Percentiles rank a stretch among this genome's conserved stretches.
phyloP scores from a whole-genome alignment of 2,113 vertebrate species.

The Falco punctatus region DNA sequence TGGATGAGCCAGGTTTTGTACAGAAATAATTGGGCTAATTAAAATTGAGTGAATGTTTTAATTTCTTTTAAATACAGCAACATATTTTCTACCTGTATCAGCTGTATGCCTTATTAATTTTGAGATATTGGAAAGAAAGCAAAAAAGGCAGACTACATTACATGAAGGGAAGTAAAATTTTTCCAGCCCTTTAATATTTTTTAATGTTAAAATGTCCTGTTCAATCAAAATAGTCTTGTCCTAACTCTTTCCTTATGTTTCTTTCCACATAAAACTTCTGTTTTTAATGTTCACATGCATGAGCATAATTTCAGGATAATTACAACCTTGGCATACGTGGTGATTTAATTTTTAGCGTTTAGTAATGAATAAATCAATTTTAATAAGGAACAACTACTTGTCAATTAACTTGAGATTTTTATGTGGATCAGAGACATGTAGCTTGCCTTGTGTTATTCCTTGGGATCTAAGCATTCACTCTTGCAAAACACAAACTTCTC shows the following conservation, averaged over 20 bases:
- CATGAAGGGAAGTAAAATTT: not conserved
- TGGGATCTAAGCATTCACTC: not conserved
- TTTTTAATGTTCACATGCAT: not conserved
- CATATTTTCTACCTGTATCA: slow-evolving; percentile 19
- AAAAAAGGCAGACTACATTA: not conserved
- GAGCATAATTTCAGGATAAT: not conserved
- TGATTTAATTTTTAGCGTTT: not conserved
- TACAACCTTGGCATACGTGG: not conserved
- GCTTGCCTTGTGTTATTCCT: not conserved
- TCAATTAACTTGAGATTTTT: not conserved
- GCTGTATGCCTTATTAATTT: not conserved
- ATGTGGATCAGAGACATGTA: not conserved
- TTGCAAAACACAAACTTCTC: not conserved
- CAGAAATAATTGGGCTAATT: slow-evolving; percentile 58
- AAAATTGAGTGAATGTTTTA: slow-evolving; percentile 48
- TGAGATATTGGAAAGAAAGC: not conserved
- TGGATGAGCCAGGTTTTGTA: slow-evolving; percentile 11
- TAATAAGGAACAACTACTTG: not conserved
- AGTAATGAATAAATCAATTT: not conserved
- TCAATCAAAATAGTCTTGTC: not conserved
- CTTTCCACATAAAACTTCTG: not conserved
- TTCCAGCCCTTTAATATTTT: not conserved
- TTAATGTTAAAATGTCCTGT: not conserved
- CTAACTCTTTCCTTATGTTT: not conserved
- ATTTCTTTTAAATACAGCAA: slow-evolving; percentile 6